Percentiles rank a stretch among this genome's conserved stretches.
Evolutionary conservation across 2,113 vertebrate species (phyloP).

Genomic region (Zosterops pallidus): DNA sequence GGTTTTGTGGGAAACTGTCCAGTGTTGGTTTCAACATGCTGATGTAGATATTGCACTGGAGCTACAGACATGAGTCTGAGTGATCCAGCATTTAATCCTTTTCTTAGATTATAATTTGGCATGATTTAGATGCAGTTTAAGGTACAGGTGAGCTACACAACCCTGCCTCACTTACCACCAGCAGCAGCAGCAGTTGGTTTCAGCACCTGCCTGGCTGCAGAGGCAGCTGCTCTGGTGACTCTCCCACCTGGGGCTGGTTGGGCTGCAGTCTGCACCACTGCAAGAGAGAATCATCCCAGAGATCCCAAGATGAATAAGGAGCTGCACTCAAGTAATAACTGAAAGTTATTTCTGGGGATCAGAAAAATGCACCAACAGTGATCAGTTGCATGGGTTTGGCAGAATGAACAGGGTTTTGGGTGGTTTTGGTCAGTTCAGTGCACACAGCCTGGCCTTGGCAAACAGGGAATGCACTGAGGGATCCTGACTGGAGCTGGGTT

Average conservation of each 20-base stretch:
- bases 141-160: not conserved
- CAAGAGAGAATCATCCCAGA: not conserved
- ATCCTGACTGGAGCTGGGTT: not conserved
- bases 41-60: not conserved
- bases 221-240: slow-evolving; percentile 64
- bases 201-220: slow-evolving; percentile 47
- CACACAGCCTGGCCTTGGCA: not conserved
- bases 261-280: slow-evolving; percentile 29
- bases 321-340: not conserved
- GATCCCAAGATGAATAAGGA: not conserved
- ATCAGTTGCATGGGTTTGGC: not conserved
- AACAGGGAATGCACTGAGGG: not conserved
- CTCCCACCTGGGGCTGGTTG: slow-evolving; percentile 1
- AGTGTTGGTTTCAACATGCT: not conserved
- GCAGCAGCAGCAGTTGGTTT: not conserved
- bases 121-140: not conserved
- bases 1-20: not conserved
- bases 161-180: slow-evolving; percentile 15
- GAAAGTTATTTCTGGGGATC: not conserved
- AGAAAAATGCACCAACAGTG: not conserved
- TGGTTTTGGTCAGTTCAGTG: not conserved
- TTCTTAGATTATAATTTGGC: not conserved
- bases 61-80: not conserved
- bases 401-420: not conserved
- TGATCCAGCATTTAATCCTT: not conserved